Base-by-base conservation (phyloP, 2,113 vertebrate genomes). In the Burhinus oedicnemus region DNA sequence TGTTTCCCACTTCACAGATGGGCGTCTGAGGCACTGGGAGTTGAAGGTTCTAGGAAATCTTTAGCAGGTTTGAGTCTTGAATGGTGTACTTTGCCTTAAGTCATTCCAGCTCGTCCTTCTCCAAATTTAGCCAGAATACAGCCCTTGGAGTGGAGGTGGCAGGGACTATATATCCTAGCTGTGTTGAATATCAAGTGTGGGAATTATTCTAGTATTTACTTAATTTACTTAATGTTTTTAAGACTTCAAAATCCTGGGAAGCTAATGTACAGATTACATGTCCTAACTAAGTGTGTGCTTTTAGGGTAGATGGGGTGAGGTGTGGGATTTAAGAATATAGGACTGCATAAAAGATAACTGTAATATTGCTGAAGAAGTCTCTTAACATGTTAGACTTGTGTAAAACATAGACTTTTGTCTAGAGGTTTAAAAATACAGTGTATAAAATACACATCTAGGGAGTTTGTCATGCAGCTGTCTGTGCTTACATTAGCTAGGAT, bases 231-330 rank as follows among this genome's bases (percentile, higher is more conserved):
- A 15, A 10, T 34, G 15, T 16, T 64, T 84, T 61, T 36, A 52
- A 69, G 52, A 15, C 55, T 91, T 60, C 1, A 12, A 1, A 83
- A 25, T 81, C 26, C 20, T 44, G 47, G 22, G 42, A 45, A 82
- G 15, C 9, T 71, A 15, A 26, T 21, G 17, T 44, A 5, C 8
- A 12, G 6, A 9, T 91, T 79, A 5, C 25, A 32, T 79, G 6
- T 60, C 40, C 9, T 62, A 30, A 62, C 20, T 29, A 8, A 27
- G 22, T 20, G 34, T 57, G 38, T 79, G 44, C 42, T 54, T 34
- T 8, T 27, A 44, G 15, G 62, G 27, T 77, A 1, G 44, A 19
- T 17, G 32, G 7, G 1, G 1, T 70, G 11, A 12, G 16, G 0
- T 44, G 11, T 34, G 60, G 23, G 8, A 22, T 27, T 71, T 55